Percentiles rank a stretch among this genome's conserved stretches.
Evolutionary conservation across 2,797 vertebrate species (phyloP).

Genomic region (Meriones psammophilus): DNA sequence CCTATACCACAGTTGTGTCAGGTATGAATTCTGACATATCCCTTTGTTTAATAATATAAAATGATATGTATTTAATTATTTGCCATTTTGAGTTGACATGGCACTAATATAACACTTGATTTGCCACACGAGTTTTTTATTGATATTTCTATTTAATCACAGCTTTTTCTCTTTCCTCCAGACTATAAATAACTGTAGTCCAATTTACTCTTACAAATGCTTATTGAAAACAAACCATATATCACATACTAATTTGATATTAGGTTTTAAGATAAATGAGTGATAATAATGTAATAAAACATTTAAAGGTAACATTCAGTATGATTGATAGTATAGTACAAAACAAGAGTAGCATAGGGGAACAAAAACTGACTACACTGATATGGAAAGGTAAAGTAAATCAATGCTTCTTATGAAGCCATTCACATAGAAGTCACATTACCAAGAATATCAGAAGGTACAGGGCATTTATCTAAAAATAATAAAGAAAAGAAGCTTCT

Average conservation of each 20-base stretch:
- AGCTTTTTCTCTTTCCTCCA: not conserved
- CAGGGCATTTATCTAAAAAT: not conserved
- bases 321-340: not conserved
- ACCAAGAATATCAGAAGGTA: not conserved
- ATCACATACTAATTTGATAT: not conserved
- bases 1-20: conserved; percentile 86
- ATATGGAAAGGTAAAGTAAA: not conserved
- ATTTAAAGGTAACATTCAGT: not conserved
- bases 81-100: not conserved
- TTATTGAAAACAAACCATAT: not conserved
- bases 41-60: not conserved
- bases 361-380: not conserved
- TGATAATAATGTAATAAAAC: not conserved
- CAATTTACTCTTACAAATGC: not conserved
- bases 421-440: not conserved
- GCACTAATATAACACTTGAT: not conserved
- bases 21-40: conserved; percentile 77
- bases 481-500: not conserved
- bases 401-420: not conserved
- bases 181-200: not conserved
- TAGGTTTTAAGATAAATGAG: not conserved
- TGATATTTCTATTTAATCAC: not conserved
- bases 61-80: not conserved
- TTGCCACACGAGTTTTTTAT: not conserved
- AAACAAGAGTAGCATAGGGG: not conserved